phyloP scores from a whole-genome alignment of 1,140 invertebrate genomes.

The Halictus rubicundus region DNA sequence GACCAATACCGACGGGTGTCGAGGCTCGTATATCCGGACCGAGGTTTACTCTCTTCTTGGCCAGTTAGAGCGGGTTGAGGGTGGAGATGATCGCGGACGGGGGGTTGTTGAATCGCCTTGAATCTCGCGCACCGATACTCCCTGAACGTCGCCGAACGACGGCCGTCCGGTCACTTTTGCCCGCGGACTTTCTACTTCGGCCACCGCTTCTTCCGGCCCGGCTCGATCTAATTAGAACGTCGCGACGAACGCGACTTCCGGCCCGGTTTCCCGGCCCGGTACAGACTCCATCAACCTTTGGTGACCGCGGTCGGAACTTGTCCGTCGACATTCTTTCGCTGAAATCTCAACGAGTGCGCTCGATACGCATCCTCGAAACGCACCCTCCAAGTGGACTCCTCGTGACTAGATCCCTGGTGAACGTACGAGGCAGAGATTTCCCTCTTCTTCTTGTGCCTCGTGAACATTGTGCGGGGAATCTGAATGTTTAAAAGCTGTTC shows the following conservation, averaged over 20 bases:
- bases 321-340: not conserved
- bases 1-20: constrained; percentile 59
- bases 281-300: not conserved
- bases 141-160: constrained; percentile 52
- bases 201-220: not conserved
- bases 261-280: too few relatives aligned
- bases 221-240: constrained; percentile 42
- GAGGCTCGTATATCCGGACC: constrained; percentile 37
- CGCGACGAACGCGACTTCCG: not conserved
- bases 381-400: too few relatives aligned
- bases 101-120: constrained; percentile 57
- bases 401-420: too few relatives aligned
- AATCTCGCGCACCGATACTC: constrained; percentile 64
- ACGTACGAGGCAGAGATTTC: too few relatives aligned
- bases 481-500: too few relatives aligned
- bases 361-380: too few relatives aligned
- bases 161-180: not conserved
- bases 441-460: not conserved
- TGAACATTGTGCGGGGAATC: not conserved
- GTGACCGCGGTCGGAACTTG: not conserved
- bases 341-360: not conserved
- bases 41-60: constrained; percentile 39
- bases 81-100: constrained; percentile 54
- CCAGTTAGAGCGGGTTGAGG: constrained; percentile 48
- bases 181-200: not conserved